phyloP scores from a whole-genome alignment of 2,888 invertebrate genomes.

The Taphrorychus bicolor region DNA sequence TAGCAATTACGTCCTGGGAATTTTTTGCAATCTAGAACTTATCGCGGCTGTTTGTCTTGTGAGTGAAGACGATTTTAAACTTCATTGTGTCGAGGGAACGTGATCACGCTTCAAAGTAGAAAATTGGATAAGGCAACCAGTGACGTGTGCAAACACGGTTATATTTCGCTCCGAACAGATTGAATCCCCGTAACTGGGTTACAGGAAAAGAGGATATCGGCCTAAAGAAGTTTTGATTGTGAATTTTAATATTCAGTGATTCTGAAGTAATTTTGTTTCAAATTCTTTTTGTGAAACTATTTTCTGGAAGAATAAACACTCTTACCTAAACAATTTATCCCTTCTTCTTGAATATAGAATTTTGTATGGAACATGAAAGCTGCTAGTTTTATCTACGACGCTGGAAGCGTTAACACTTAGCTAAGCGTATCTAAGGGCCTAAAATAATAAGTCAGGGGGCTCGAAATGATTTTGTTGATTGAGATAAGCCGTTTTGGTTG shows the following conservation, averaged over 20 bases:
- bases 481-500: slow-evolving; percentile 42
- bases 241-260: neutral
- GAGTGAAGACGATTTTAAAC: slow-evolving; percentile 21
- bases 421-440: slow-evolving; percentile 8
- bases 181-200: neutral
- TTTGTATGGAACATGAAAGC: too few species aligned
- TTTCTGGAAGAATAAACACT: too few species aligned
- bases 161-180: slow-evolving; percentile 12
- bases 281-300: too few species aligned
- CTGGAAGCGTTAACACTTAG: neutral
- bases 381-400: too few species aligned
- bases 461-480: slow-evolving; percentile 39
- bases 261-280: too few species aligned
- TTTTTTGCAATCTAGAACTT: slow-evolving; percentile 25
- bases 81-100: slow-evolving; percentile 28
- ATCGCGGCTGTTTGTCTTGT: slow-evolving; percentile 18
- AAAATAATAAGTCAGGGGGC: slow-evolving; percentile 32
- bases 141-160: slow-evolving; percentile 28
- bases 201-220: neutral
- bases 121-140: slow-evolving; percentile 30
- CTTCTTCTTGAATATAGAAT: too few species aligned
- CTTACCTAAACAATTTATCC: too few species aligned
- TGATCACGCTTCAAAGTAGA: slow-evolving; percentile 24
- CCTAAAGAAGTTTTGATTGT: neutral
- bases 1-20: neutral